Evolutionary conservation across 2,888 invertebrate genomes (phyloP).

Genomic region (Thalpophila matura): DNA sequence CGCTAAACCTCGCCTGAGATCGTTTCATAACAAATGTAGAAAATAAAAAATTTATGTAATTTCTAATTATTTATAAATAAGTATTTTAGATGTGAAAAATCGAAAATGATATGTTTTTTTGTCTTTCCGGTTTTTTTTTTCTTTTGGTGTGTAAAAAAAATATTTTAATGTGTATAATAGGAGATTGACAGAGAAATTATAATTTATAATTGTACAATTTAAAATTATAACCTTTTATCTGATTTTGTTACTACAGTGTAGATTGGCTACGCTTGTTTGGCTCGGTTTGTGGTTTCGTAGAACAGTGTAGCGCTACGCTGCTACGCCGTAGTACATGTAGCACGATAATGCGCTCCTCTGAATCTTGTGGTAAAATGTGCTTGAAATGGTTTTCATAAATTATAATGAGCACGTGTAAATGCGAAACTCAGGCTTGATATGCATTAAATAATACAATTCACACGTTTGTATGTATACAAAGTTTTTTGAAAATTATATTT

Average conservation of each 20-base stretch:
- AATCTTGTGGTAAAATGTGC: slow-evolving; percentile 16
- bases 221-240: slow-evolving; percentile 11
- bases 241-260: background rate
- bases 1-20: slow-evolving; percentile 6
- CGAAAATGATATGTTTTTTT: too few species aligned
- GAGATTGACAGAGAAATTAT: too few species aligned
- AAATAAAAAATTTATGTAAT: too few species aligned
- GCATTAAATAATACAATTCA: background rate
- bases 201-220: background rate
- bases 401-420: slow-evolving; percentile 1
- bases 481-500: too few species aligned
- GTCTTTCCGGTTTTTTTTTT: too few species aligned
- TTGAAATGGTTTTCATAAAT: slow-evolving; percentile 17
- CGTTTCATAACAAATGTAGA: background rate
- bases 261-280: slow-evolving; percentile 8
- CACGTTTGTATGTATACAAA: background rate
- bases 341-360: slow-evolving; percentile 15
- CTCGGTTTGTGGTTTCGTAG: slow-evolving; percentile 19
- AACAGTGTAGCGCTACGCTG: slow-evolving; percentile 19
- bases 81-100: too few species aligned
- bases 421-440: background rate
- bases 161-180: too few species aligned
- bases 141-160: too few species aligned
- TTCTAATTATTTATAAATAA: too few species aligned
- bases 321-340: slow-evolving; percentile 47